phyloP scores from a whole-genome alignment of 2,797 vertebrate species.

The Prunella strophiata region DNA sequence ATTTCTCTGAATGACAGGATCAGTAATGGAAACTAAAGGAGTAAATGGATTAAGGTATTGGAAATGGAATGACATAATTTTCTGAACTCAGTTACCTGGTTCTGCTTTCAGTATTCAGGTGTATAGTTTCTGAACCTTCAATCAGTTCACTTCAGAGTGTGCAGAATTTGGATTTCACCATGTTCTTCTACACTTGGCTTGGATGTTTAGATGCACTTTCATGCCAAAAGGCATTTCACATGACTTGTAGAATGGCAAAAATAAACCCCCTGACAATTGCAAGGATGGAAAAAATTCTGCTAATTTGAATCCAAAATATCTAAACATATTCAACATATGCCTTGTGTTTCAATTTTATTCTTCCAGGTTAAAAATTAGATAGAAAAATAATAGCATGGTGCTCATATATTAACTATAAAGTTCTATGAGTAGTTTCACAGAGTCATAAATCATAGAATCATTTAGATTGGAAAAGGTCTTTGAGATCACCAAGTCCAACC shows the following conservation, averaged over 20 bases:
- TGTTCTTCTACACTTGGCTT: not conserved
- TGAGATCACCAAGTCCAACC: not conserved
- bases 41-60: not conserved
- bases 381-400: not conserved
- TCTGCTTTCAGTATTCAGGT: not conserved
- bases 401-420: not conserved
- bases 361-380: not conserved
- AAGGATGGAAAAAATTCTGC: not conserved
- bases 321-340: not conserved
- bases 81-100: not conserved
- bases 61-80: not conserved
- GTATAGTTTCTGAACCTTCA: not conserved
- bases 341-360: not conserved
- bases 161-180: not conserved
- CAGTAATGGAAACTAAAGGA: not conserved
- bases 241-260: not conserved
- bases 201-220: not conserved
- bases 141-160: not conserved
- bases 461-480: not conserved
- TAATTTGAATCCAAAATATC: not conserved
- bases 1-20: not conserved
- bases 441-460: not conserved
- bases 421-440: not conserved
- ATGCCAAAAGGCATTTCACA: not conserved
- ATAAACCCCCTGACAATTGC: rapidly evolving